phyloP scores from a whole-genome alignment of 2,797 vertebrate species.

The Nyctalus aviator region DNA sequence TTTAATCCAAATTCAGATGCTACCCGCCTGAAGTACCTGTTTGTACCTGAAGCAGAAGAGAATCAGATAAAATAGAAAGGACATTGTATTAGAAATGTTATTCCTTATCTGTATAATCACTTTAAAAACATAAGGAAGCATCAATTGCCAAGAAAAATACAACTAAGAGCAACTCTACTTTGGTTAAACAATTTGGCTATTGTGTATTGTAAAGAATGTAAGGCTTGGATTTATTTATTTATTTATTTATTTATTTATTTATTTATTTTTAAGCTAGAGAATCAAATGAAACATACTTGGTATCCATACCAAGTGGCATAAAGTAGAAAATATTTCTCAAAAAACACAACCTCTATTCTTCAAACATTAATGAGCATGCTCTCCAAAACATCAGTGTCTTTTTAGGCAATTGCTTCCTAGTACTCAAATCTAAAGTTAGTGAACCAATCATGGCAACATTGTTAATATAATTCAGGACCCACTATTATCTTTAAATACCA shows the following conservation, averaged over 20 bases:
- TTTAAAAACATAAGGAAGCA: constrained; percentile 8
- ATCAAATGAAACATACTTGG: constrained; percentile 1
- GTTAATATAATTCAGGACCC: neutral
- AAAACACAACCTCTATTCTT: constrained; percentile 14
- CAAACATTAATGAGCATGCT: neutral
- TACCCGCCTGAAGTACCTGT: constrained; percentile 92
- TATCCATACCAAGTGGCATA: neutral
- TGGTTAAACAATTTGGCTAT: neutral
- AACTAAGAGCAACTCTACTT: constrained; percentile 47
- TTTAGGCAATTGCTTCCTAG: constrained; percentile 3
- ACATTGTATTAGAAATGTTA: neutral
- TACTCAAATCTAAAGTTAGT: constrained; percentile 55
- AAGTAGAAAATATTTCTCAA: constrained; percentile 42
- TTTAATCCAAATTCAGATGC: constrained; percentile 90
- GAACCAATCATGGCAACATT: neutral
- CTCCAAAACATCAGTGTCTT: neutral
- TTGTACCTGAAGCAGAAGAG: constrained; percentile 90
- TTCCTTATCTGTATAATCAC: neutral
- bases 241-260: neutral
- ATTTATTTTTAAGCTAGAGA: neutral
- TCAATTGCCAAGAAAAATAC: constrained; percentile 19
- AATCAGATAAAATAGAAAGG: constrained; percentile 16
- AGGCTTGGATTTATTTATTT: neutral
- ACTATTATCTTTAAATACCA: neutral
- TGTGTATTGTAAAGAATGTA: neutral